These are phyloP conservation scores for Caiman crocodilus DNA, from an alignment of 2,797 vertebrate species.

Conservation along the genomic window DNA sequence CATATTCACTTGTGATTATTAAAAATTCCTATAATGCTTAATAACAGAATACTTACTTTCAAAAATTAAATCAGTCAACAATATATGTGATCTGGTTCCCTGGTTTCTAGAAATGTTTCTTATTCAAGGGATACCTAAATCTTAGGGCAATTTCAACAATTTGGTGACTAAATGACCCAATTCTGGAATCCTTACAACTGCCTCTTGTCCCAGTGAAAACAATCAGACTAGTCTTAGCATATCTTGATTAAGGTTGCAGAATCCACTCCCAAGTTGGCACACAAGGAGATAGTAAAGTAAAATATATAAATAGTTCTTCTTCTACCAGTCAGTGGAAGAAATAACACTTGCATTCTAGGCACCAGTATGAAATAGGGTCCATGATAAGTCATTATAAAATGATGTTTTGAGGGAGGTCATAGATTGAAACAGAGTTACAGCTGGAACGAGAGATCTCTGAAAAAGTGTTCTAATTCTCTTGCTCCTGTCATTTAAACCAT, in stretches of 20 bases:
- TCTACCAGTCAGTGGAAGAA: not conserved
- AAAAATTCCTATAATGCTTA: not conserved
- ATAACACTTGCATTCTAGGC: not conserved
- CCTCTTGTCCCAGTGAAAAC: not conserved
- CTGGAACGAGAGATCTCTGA: not conserved
- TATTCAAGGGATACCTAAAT: not conserved
- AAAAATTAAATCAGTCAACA: too few species aligned
- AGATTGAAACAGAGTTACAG: not conserved
- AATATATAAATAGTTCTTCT: not conserved
- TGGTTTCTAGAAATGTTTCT: not conserved
- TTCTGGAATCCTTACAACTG: not conserved
- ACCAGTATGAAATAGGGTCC: accelerated
- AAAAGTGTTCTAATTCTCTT: not conserved
- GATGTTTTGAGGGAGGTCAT: not conserved
- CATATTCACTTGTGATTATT: not conserved
- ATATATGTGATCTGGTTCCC: not conserved
- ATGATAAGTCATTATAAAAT: not conserved
- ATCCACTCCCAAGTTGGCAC: not conserved
- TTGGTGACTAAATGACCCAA: not conserved
- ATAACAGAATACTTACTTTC: not conserved
- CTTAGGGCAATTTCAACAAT: not conserved
- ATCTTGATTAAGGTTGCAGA: not conserved
- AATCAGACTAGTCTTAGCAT: not conserved
- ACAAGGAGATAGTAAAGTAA: not conserved
- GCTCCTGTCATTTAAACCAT: not conserved